Base-by-base conservation (phyloP, 2,888 invertebrate species). In the Bembecia ichneumoniformis region DNA sequence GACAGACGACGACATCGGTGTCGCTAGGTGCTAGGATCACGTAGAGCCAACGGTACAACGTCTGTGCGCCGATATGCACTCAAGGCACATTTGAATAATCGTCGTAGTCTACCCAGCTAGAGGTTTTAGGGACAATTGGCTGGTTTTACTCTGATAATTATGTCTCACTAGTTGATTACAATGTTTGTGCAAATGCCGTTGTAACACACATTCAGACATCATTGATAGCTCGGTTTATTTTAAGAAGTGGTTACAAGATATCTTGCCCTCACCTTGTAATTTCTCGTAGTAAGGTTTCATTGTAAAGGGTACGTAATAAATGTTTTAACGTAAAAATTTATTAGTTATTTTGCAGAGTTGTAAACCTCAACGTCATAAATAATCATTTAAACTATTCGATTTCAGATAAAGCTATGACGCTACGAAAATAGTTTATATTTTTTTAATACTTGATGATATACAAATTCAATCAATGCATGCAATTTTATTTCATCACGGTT, bases 21-120 rank as follows among this genome's bases (percentile, higher is more conserved):
- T 73, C 74, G 74, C 72, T 76, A 74, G 70, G 67, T 64, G 70
- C 64, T 69, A 76, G 77, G 71, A 79, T 79, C 82, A 82, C 82
- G 81, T 82, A 75, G 71, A 59, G 55, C 54, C 73, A 83, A 82
- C 84, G 82, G 83, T 79, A 80, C 68, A 56, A 52, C 52, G 46
- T 20, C 13, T 13, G 49, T 47, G 53, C 54, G 40, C n/a, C 40
- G 50, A 56, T 58, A 72, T 75, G 71, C 68, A 73, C 66, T 57
- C 49, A 58, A 56, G 60, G 66, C 69, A 68, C 67, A 79, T 82
- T 83, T 82, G 71, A 81, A 82, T 83, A 81, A 77, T 78, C 67
- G 64, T 71, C 64, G 68, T 64, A 60, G 40, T 40, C 40, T 40
- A 40, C 3, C 14, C 40, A 13, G 7, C 40, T 14, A 40, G 58